Evolutionary conservation across 2,888 invertebrate genomes (phyloP), one percentile per base, ranked within the genome.

Genomic region (Tenthredo mesomela): DNA sequence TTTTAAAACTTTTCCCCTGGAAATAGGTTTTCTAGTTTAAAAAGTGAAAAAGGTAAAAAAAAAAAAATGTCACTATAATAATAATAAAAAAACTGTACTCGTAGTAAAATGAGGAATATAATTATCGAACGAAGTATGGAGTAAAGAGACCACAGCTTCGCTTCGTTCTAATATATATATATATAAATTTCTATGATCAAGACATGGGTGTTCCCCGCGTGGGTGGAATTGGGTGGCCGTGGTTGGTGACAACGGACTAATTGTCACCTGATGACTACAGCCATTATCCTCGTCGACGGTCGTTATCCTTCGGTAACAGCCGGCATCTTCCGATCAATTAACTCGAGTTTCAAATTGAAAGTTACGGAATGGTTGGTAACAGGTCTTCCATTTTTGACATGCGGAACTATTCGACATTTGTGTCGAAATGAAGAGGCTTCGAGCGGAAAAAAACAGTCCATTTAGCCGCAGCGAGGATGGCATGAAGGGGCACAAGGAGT

Each of bases 221-320:
- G 80, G 61, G 61, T 58, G 3, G 58, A 43, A 40, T 61, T 0
- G 80, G 80, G 58, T 21, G 37, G 80, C 61, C 21, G 50, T 82
- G 82, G 67, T 70, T 70, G 67, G 67, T 82, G 82, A 47, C 67
- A 82, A 82, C 82, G 82, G 82, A 67, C 47, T 82, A 82, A 82
- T 82, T 82, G 65, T 82, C 82, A 82, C 67, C 70, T 47, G 67
- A 70, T 70, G 82, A 82, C 67, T 82, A 82, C 82, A 47, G 67
- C 82, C 82, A 82, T 82, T 82, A 82, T 67, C 82, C 82, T 82
- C 82, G 67, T 82, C 82, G 82, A 50, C 82, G 82, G 67, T 82
- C 82, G 82, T 82, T 82, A 82, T 82, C 82, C 82, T 82, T 82
- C 82, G 47, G 82, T 43, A 82, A 82, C 82, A 82, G 65, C 82